Evolutionary conservation across 2,113 vertebrate species (phyloP).

Genomic region (Alces alces): DNA sequence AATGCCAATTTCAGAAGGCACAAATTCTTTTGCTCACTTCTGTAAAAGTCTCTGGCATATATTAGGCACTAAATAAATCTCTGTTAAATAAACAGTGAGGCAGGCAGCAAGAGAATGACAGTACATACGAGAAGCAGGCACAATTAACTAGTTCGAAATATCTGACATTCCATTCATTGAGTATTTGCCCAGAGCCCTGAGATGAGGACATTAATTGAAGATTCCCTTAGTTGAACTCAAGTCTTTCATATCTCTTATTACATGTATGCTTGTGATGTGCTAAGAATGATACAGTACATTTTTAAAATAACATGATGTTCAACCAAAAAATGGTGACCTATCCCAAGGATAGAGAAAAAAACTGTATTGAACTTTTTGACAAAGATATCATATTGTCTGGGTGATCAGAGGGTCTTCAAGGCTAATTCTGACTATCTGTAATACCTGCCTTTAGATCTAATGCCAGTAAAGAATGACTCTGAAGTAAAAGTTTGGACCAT

Average conservation of each 20-base stretch:
- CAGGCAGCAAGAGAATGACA: constrained; percentile 8
- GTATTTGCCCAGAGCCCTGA: neutral
- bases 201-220: neutral
- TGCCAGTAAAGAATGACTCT: neutral
- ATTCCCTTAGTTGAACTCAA: neutral
- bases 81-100: constrained; percentile 2
- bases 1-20: neutral
- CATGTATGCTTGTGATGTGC: neutral
- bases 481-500: neutral
- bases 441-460: neutral
- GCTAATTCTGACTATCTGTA: neutral
- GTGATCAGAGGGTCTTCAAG: neutral
- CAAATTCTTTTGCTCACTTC: neutral
- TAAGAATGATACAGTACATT: neutral
- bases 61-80: constrained; percentile 4
- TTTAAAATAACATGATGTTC: neutral
- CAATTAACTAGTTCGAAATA: neutral
- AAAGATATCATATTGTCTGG: neutral
- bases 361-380: neutral
- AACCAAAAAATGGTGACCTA: neutral
- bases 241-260: neutral
- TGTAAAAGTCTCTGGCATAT: neutral
- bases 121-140: neutral
- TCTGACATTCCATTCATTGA: constrained; percentile 9
- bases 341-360: neutral